phyloP scores from a whole-genome alignment of 2,797 vertebrate genomes.

The Aythya fuligula region DNA sequence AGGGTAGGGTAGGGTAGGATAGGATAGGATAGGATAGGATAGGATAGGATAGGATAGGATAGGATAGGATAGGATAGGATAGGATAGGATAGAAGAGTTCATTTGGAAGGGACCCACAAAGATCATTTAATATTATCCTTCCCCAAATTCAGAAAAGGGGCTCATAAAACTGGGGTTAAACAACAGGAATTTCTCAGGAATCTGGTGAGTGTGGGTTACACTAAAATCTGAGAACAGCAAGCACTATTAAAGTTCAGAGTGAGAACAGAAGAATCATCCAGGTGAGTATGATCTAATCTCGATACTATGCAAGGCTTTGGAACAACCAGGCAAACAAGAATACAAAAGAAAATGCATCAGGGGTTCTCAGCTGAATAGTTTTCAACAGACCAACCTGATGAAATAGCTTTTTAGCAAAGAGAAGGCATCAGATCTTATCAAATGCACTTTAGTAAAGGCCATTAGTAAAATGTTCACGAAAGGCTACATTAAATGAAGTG shows the following conservation, averaged over 20 bases:
- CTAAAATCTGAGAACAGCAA: neutral
- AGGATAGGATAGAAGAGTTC: neutral
- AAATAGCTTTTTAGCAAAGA: neutral
- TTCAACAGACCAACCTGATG: neutral
- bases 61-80: neutral
- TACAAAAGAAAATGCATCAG: neutral
- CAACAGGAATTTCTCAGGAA: neutral
- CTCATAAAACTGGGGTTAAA: neutral
- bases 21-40: neutral
- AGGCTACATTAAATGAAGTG: neutral
- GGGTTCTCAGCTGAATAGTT: neutral
- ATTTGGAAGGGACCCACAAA: neutral
- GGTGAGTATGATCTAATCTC: neutral
- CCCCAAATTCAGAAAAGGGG: neutral
- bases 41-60: neutral
- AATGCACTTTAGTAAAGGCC: neutral
- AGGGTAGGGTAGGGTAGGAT: neutral
- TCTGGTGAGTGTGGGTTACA: neutral
- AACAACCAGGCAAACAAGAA: neutral
- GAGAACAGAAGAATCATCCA: neutral
- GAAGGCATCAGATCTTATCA: neutral
- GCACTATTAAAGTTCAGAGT: neutral
- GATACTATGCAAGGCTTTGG: neutral
- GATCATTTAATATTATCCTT: neutral
- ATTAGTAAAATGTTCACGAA: neutral